These are phyloP conservation scores for Strix aluco DNA, from an alignment of 2,113 vertebrate genomes.

Conservation along the genomic window DNA sequence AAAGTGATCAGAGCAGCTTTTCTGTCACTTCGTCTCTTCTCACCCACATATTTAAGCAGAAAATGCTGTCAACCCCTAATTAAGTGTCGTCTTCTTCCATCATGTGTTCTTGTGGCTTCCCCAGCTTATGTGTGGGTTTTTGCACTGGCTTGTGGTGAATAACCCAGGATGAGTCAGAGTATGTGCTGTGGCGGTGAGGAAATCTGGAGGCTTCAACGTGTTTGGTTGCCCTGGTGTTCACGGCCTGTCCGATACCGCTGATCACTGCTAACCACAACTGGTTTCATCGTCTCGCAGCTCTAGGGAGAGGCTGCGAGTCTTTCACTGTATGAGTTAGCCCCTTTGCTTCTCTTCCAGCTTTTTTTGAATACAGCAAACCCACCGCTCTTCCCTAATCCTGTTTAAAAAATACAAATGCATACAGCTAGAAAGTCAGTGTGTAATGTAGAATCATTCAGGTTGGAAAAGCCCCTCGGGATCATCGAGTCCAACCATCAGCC, in stretches of 20 bases:
- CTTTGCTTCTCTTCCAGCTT: neutral
- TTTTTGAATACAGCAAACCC: neutral
- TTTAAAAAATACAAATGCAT: neutral
- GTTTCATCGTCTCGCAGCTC: neutral
- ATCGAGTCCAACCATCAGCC: too few relatives aligned
- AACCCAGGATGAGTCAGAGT: neutral
- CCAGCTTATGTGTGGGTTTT: constrained; percentile 18
- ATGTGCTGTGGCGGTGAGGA: neutral
- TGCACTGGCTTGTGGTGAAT: neutral
- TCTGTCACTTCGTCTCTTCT: neutral
- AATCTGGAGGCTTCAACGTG: neutral
- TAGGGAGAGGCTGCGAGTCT: accelerated
- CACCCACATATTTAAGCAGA: neutral
- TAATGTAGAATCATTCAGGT: neutral
- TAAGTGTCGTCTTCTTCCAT: neutral
- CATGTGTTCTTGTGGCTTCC: constrained; percentile 5
- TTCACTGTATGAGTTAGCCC: accelerated
- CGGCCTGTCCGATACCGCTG: accelerated
- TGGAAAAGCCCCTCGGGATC: too few relatives aligned
- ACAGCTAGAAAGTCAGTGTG: neutral
- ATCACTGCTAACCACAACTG: neutral
- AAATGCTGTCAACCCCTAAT: constrained; percentile 16
- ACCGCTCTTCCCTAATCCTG: neutral
- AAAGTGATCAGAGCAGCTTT: neutral
- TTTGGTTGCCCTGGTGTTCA: accelerated